Percentiles rank a stretch among this genome's conserved stretches.
These are phyloP conservation scores for Carassius gibelio DNA, from an alignment of 2,113 vertebrate genomes.

Conservation along the genomic window DNA sequence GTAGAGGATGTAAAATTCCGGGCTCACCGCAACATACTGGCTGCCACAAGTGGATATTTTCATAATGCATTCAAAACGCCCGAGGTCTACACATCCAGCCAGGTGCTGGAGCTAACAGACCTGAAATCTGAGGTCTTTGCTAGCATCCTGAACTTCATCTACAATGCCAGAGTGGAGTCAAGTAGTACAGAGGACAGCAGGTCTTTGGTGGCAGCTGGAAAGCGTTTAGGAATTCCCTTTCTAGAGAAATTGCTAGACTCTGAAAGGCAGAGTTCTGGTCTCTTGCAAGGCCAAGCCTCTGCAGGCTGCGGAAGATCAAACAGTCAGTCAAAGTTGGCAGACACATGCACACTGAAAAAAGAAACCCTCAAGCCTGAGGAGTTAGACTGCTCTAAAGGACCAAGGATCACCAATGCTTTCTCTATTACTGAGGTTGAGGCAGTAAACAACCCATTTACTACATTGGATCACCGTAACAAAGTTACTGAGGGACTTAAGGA, in stretches of 20 bases:
- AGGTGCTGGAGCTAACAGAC: conserved; percentile 93
- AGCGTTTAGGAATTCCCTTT: conserved; percentile 94
- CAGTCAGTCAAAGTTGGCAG: conserved; percentile 53
- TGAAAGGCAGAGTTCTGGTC: conserved; percentile 59
- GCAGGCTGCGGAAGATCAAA: conserved; percentile 54
- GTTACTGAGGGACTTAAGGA: conserved; percentile 81
- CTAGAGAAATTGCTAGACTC: conserved; percentile 83
- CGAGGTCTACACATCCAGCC: conserved; percentile 83
- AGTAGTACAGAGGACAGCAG: conserved; percentile 81
- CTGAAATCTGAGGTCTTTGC: conserved; percentile 97
- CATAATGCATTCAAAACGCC: conserved; percentile 87
- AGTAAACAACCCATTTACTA: conserved; percentile 85
- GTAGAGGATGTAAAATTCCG: conserved; percentile 98
- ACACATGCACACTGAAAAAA: conserved; percentile 62
- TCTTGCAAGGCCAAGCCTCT: conserved; percentile 35
- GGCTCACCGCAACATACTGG: conserved; percentile 95
- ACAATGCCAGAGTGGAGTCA: conserved; percentile 88
- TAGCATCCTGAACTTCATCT: conserved; percentile 95
- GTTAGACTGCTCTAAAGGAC: conserved; percentile 82
- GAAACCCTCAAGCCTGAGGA: conserved; percentile 81
- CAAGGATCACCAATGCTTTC: conserved; percentile 96
- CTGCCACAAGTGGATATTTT: conserved; percentile 95
- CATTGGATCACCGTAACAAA: conserved; percentile 80
- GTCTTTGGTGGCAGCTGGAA: conserved; percentile 88
- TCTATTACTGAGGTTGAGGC: conserved; percentile 91